Percentiles rank a stretch among this genome's conserved stretches.
Conservation (phyloP, 1,140 invertebrate genomes). For the Branchinecta lynchi region DNA sequence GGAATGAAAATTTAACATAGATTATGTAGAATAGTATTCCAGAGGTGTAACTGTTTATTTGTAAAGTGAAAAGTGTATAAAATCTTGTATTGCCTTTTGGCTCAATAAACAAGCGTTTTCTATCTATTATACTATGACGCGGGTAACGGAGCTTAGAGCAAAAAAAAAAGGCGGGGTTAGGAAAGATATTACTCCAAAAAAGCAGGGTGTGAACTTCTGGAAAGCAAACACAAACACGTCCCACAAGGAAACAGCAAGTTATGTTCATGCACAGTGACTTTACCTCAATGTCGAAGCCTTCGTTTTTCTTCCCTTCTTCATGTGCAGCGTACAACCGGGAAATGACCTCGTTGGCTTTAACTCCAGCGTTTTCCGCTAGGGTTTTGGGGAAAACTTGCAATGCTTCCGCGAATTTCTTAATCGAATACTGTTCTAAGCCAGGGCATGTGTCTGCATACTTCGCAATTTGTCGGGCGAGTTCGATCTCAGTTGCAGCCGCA, state of each 20-base stretch:
- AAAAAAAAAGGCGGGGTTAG: background rate
- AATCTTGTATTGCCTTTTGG: too few species aligned
- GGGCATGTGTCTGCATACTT: constrained; percentile 77
- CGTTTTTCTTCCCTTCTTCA: constrained; percentile 63
- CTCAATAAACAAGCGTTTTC: too few species aligned
- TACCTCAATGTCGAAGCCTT: constrained; percentile 78
- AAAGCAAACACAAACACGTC: too few species aligned
- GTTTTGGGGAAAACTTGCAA: constrained; percentile 80
- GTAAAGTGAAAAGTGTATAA: too few species aligned
- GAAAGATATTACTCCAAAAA: constrained; percentile 14
- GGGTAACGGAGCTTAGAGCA: background rate
- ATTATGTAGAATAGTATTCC: too few species aligned
- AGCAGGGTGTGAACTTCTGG: constrained; percentile 11
- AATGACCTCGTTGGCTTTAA: constrained; percentile 70
- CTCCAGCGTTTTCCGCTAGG: constrained; percentile 85
- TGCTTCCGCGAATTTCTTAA: constrained; percentile 82
- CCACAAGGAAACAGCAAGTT: too few species aligned
- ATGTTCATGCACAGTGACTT: background rate
- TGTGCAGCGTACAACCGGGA: constrained; percentile 82
- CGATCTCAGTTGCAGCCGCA: constrained; percentile 86
- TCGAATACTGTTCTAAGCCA: constrained; percentile 91
- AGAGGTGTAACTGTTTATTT: too few species aligned
- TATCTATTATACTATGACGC: too few species aligned
- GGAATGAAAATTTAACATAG: too few species aligned
- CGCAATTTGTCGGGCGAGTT: constrained; percentile 69